Base-by-base conservation (phyloP, 2,113 vertebrate species). In the Dascyllus trimaculatus region DNA sequence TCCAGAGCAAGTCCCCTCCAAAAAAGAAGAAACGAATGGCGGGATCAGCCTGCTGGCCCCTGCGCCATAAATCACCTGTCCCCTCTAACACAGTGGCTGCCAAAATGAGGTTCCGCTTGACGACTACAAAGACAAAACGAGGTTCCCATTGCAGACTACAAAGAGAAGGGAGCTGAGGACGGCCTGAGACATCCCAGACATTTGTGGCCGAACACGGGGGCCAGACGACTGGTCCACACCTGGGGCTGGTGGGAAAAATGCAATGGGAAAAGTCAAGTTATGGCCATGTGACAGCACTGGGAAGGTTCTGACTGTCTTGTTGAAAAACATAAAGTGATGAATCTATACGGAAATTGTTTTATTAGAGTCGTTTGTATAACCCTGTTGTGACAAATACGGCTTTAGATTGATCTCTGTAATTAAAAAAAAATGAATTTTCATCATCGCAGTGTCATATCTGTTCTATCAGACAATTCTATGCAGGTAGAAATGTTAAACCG, bases 51-150 rank as follows among this genome's bases (percentile, higher is more conserved):
- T 1, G 54, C 26, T 61, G 82, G 45, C 60, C 73, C 15, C 40
- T 0, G 70, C 1, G 0, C 51, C 83, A 71, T 92, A 93, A 94
- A 94, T 94, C 93, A 88, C 64, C 68, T 58, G 80, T 87, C 84
- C 79, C 82, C 71, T 75, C 75, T 24, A 82, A 92, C 71, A 49
- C 71, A 5, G 13, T 51, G 85, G 85, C 82, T 86, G 86, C 74
- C 88, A 89, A 82, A 88, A 85, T 85, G 75, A 82, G 78, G 89
- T 89, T 81, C 80, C 25, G 24, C 83, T 72, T 54, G 75, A 66
- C 35, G 72, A 89, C 64, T 90, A 89, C 92, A 93, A 89, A 92
- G 90, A 86, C 81, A 85, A 73, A 89, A 85, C 21, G 46, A 81
- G 83, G 86, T 88, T 93, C 86, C 75, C 75, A 71, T 85, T 75